Conservation (phyloP, 2,888 invertebrate species). For the Parnassius glacialis region DNA sequence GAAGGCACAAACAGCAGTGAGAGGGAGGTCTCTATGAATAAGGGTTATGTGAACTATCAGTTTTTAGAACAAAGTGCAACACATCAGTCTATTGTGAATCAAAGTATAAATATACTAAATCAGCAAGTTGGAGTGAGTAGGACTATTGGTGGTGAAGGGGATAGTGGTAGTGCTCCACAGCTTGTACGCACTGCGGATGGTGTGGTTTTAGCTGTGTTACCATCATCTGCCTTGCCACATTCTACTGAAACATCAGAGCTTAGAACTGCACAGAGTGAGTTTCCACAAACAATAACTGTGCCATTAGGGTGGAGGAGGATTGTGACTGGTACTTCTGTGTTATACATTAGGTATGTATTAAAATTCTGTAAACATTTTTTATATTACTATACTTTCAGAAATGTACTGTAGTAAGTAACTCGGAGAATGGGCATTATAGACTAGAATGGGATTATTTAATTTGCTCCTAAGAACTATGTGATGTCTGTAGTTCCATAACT, state of each 20-base stretch:
- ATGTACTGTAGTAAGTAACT: too few species aligned
- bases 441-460: too few species aligned
- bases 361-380: background rate
- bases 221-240: conserved; percentile 51
- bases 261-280: conserved; percentile 63
- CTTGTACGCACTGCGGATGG: conserved; percentile 72
- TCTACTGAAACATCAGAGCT: conserved; percentile 50
- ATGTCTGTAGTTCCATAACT: too few species aligned
- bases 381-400: too few species aligned
- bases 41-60: conserved; percentile 76
- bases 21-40: conserved; percentile 60
- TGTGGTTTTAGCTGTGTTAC: conserved; percentile 71
- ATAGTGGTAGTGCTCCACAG: conserved; percentile 57
- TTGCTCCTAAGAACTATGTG: too few species aligned
- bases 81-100: conserved; percentile 77
- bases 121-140: conserved; percentile 73
- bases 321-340: conserved; percentile 65
- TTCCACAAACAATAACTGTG: conserved; percentile 66
- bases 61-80: conserved; percentile 78
- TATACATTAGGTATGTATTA: conserved; percentile 65
- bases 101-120: conserved; percentile 76
- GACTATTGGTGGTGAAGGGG: conserved; percentile 61
- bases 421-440: too few species aligned
- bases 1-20: conserved; percentile 61
- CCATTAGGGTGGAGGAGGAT: conserved; percentile 77